Evolutionary conservation across 2,113 vertebrate genomes (phyloP).

Genomic region (Pygoscelis antarcticus): DNA sequence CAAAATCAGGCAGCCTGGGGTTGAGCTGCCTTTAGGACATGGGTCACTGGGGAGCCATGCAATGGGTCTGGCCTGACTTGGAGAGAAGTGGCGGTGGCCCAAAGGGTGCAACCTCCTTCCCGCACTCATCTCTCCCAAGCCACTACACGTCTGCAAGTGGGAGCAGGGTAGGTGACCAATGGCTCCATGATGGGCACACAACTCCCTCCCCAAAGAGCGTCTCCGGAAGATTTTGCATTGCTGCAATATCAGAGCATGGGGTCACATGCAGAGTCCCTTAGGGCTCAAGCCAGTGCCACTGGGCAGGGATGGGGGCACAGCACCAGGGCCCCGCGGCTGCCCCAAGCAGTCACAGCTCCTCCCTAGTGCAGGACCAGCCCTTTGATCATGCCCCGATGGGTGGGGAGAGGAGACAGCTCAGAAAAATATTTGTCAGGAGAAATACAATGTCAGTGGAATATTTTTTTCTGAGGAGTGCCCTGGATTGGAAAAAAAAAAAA

Average conservation of each 20-base stretch:
- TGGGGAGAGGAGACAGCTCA: not conserved
- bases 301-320: not conserved
- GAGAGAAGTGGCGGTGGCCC: not conserved
- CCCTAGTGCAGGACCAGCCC: accelerated
- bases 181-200: accelerated
- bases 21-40: not conserved
- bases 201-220: not conserved
- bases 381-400: not conserved
- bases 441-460: not conserved
- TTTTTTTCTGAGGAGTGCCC: not conserved
- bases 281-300: not conserved
- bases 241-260: not conserved
- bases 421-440: conserved; percentile 8
- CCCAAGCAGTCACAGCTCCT: not conserved
- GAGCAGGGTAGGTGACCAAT: not conserved
- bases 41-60: not conserved
- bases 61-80: not conserved
- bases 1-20: too few relatives aligned
- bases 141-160: accelerated
- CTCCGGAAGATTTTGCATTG: not conserved
- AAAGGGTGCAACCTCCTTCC: not conserved
- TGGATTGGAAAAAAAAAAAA: not conserved
- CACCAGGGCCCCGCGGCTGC: accelerated
- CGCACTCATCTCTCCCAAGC: not conserved
- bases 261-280: not conserved